These are phyloP conservation scores for Trichonephila inaurata DNA, from an alignment of 1,140 invertebrate species.

Conservation along the genomic window DNA sequence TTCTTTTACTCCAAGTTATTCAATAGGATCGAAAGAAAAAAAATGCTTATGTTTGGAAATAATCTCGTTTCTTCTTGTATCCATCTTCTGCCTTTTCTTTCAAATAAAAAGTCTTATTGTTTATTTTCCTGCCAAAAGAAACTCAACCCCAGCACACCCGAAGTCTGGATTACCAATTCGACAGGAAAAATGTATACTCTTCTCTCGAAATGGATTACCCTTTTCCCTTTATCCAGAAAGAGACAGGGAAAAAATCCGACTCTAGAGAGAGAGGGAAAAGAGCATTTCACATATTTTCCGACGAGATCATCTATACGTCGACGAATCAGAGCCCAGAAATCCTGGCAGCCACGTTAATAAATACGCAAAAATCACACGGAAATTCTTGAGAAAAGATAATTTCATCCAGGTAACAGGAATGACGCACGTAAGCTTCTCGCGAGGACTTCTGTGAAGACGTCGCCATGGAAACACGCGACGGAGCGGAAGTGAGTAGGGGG, in stretches of 20 bases:
- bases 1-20: no score
- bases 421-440: constrained; percentile 38
- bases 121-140: no score
- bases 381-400: constrained; percentile 29
- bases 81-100: no score
- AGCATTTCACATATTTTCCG: not conserved
- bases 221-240: no score
- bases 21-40: no score
- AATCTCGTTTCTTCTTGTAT: no score
- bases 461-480: constrained; percentile 29
- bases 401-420: constrained; percentile 45
- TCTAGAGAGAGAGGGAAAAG: not conserved
- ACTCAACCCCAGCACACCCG: no score
- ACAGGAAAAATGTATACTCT: no score
- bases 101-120: no score
- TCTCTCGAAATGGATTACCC: no score
- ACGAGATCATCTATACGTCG: not conserved
- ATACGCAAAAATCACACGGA: constrained; percentile 1
- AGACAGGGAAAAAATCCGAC: not conserved
- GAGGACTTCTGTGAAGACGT: constrained; percentile 35
- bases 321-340: not conserved
- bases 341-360: not conserved
- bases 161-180: no score
- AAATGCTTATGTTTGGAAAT: no score
- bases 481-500: not conserved